Evolutionary conservation across 2,113 vertebrate species (phyloP).

Genomic region (Gnathonemus echidnorhynchus): DNA sequence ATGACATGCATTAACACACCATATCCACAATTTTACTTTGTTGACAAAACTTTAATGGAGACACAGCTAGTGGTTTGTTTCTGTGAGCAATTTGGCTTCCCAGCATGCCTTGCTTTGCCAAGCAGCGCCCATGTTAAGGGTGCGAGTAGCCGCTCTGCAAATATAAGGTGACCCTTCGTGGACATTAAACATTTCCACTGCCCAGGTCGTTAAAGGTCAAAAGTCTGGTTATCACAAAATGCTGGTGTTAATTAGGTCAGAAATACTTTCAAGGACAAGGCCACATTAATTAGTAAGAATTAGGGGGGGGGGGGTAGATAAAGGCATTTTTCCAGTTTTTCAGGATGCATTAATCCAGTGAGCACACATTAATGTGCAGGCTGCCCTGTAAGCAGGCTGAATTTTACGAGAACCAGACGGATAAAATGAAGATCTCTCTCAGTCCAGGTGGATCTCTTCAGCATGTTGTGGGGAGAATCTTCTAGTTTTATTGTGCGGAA

Average conservation of each 20-base stretch:
- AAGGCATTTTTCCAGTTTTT: neutral
- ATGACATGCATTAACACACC: neutral
- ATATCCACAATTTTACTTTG: neutral
- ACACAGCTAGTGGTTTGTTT: neutral
- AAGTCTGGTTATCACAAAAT: slow-evolving; percentile 49
- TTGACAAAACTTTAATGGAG: neutral
- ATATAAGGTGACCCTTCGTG: neutral
- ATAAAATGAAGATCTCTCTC: neutral
- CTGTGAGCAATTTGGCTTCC: neutral
- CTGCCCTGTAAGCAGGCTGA: neutral
- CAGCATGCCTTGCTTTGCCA: neutral
- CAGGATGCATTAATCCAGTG: neutral
- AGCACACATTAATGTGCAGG: neutral
- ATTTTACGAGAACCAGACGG: neutral
- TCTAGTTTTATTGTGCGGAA: neutral
- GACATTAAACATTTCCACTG: neutral
- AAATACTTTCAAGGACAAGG: slow-evolving; percentile 54
- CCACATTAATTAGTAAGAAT: slow-evolving; percentile 60
- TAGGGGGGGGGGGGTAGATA: slow-evolving; percentile 46
- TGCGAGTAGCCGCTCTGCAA: neutral
- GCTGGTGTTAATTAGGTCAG: slow-evolving; percentile 54
- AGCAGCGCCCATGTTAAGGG: neutral
- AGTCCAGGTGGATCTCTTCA: neutral
- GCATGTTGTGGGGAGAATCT: neutral
- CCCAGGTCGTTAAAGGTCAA: slow-evolving; percentile 17